Conservation (phyloP, 2,113 vertebrate genomes). For the Hippopotamus amphibius region DNA sequence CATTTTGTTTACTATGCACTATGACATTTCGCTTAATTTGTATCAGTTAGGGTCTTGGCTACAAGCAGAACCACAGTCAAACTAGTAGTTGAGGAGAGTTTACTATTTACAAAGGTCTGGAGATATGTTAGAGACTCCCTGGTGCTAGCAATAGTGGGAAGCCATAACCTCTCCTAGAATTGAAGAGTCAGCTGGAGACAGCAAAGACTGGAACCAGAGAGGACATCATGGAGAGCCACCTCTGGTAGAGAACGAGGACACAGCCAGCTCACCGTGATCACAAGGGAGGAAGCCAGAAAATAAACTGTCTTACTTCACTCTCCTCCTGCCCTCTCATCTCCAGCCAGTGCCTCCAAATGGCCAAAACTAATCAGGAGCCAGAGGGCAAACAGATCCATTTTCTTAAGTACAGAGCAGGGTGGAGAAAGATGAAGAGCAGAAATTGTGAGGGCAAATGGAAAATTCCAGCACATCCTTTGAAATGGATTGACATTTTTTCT, state of each 20-base stretch:
- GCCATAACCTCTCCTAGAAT: background rate
- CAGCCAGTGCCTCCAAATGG: background rate
- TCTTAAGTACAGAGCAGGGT: background rate
- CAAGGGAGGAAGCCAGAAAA: background rate
- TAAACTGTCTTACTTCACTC: background rate
- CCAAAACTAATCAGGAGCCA: background rate
- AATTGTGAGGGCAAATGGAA: background rate
- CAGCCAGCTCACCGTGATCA: background rate
- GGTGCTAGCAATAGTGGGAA: background rate
- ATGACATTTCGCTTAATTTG: background rate
- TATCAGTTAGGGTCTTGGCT: background rate
- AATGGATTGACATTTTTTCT: background rate
- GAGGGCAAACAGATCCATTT: background rate
- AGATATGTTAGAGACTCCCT: background rate
- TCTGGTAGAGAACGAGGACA: background rate
- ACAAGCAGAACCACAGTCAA: background rate
- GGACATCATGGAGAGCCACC: background rate
- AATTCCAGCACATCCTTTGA: background rate
- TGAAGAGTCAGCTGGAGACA: background rate
- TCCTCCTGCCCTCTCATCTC: background rate
- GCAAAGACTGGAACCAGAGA: background rate
- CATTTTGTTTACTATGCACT: background rate
- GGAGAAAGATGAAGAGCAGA: background rate
- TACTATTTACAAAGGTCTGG: background rate
- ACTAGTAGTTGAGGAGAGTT: background rate